These are phyloP conservation scores for Anastrepha ludens DNA, from an alignment of 1,140 invertebrate species.

Conservation along the genomic window DNA sequence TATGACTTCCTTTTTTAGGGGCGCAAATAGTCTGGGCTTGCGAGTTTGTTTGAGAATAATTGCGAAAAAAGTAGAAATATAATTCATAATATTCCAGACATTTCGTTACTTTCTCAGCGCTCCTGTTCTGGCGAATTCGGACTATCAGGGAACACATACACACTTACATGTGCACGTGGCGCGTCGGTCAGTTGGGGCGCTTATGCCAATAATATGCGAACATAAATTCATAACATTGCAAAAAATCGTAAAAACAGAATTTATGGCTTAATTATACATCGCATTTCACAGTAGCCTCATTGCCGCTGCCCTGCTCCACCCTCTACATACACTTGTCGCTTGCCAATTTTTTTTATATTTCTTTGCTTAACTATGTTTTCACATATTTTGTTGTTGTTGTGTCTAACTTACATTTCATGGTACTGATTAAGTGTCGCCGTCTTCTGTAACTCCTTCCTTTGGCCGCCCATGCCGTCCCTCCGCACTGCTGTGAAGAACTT, in stretches of 20 bases:
- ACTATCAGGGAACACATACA: not conserved
- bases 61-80: no score
- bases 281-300: constrained; percentile 5
- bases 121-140: not conserved
- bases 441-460: not conserved
- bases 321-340: not conserved
- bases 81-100: not conserved
- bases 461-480: not conserved
- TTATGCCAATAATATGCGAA: constrained; percentile 46
- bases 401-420: constrained; percentile 47
- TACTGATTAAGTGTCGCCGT: constrained; percentile 52
- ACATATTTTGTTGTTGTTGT: constrained; percentile 32
- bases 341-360: not conserved
- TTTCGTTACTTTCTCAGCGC: not conserved
- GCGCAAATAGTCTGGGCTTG: not conserved
- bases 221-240: constrained; percentile 39
- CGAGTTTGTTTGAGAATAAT: not conserved
- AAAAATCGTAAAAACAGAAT: constrained; percentile 54
- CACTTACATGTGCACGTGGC: not conserved
- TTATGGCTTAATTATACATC: constrained; percentile 53
- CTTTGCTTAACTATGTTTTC: not conserved
- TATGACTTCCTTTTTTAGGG: not conserved
- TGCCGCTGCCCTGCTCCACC: not conserved
- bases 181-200: not conserved
- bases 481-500: not conserved